A percentile compares a stretch with the other conserved stretches of the same genome.
Evolutionary conservation across 2,797 vertebrate species (phyloP).

Genomic region (Propithecus deckenii): DNA sequence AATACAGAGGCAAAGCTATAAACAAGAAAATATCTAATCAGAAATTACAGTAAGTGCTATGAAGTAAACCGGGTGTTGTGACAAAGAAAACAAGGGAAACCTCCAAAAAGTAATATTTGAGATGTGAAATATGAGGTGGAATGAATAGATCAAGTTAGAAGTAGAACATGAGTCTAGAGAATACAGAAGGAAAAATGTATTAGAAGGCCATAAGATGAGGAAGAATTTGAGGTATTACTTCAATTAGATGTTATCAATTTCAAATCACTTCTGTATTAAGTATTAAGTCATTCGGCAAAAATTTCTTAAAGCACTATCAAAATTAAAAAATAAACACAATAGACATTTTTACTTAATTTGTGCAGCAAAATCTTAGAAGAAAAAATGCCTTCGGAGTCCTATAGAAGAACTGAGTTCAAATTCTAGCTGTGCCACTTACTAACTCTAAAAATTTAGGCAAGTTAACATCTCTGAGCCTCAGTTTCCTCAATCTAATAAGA

Average conservation of each 20-base stretch:
- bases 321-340: not conserved
- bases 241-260: not conserved
- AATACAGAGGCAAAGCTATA: not conserved
- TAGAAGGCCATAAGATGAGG: not conserved
- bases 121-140: not conserved
- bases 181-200: not conserved
- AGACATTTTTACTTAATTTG: not conserved
- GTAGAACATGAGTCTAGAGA: not conserved
- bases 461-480: not conserved
- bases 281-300: not conserved
- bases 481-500: not conserved
- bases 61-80: not conserved
- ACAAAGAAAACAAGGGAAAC: not conserved
- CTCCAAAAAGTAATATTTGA: not conserved
- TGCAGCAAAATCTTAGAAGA: not conserved
- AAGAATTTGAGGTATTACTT: not conserved
- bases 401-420: not conserved
- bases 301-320: not conserved
- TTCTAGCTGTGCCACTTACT: not conserved
- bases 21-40: not conserved
- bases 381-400: not conserved
- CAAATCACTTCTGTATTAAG: not conserved
- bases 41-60: not conserved
- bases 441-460: not conserved
- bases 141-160: not conserved